Percentiles rank a stretch among this genome's conserved stretches.
Conservation (phyloP, 2,888 invertebrate species). For the Chrysomela aeneicollis region DNA sequence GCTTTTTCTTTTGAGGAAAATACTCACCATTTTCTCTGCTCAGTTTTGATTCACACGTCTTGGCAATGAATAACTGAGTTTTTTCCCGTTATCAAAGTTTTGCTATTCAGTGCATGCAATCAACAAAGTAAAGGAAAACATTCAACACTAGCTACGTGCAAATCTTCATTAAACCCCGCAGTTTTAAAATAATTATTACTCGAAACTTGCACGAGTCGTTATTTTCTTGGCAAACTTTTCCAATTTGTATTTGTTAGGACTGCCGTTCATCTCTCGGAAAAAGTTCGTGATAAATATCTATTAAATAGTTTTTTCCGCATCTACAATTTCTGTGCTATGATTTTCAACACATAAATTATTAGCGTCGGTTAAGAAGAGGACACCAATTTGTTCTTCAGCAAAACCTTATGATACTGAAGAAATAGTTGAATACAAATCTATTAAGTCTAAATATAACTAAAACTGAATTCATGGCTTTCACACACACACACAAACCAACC, state of each 20-base stretch:
- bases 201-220: slow-evolving; percentile 18
- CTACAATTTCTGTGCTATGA: background rate
- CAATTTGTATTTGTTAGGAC: slow-evolving; percentile 20
- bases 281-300: slow-evolving; percentile 14
- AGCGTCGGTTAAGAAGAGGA: no score
- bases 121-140: slow-evolving; percentile 14
- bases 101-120: slow-evolving; percentile 12
- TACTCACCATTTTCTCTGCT: no score
- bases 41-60: background rate
- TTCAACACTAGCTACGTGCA: slow-evolving; percentile 10
- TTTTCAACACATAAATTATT: background rate
- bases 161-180: slow-evolving; percentile 16
- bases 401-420: no score
- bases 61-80: background rate
- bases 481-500: no score
- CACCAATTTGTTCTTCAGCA: no score
- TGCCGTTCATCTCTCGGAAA: background rate
- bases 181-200: slow-evolving; percentile 23
- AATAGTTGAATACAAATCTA: no score
- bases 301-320: slow-evolving; percentile 10
- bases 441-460: no score
- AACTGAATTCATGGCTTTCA: no score
- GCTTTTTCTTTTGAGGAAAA: no score
- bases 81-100: background rate
- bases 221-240: slow-evolving; percentile 16